Evolutionary conservation across 2,113 vertebrate genomes (phyloP).

Genomic region (Callopanchax toddi): DNA sequence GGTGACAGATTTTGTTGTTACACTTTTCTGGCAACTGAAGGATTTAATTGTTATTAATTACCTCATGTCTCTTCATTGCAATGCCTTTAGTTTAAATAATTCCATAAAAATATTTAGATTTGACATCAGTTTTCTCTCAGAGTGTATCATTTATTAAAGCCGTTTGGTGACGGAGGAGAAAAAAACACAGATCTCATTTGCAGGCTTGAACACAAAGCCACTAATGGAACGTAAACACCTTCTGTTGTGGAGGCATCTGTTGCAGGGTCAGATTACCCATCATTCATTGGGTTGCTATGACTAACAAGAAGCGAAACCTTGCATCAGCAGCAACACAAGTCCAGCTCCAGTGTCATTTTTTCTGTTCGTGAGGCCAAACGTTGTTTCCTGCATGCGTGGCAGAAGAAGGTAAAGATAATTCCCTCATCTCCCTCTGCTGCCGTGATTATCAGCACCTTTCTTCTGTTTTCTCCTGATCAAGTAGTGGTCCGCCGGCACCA

Average conservation of each 20-base stretch:
- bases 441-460: slow-evolving; percentile 21
- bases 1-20: no score
- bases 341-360: slow-evolving; percentile 22
- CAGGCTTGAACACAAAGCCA: neutral
- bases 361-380: slow-evolving; percentile 9
- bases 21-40: no score
- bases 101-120: neutral
- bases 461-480: slow-evolving; percentile 36
- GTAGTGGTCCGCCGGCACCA: slow-evolving; percentile 30
- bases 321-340: slow-evolving; percentile 11
- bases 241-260: slow-evolving; percentile 38
- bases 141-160: slow-evolving; percentile 23
- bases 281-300: slow-evolving; percentile 18
- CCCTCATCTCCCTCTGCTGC: neutral
- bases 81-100: neutral
- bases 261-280: slow-evolving; percentile 46
- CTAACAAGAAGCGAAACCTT: slow-evolving; percentile 27
- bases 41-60: neutral
- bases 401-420: slow-evolving; percentile 15
- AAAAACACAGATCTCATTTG: slow-evolving; percentile 14
- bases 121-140: neutral
- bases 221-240: slow-evolving; percentile 2
- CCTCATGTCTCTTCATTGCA: neutral
- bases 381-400: slow-evolving; percentile 18
- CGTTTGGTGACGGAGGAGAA: slow-evolving; percentile 8